Evolutionary conservation across 2,113 vertebrate species (phyloP).

Genomic region (Apus apus): DNA sequence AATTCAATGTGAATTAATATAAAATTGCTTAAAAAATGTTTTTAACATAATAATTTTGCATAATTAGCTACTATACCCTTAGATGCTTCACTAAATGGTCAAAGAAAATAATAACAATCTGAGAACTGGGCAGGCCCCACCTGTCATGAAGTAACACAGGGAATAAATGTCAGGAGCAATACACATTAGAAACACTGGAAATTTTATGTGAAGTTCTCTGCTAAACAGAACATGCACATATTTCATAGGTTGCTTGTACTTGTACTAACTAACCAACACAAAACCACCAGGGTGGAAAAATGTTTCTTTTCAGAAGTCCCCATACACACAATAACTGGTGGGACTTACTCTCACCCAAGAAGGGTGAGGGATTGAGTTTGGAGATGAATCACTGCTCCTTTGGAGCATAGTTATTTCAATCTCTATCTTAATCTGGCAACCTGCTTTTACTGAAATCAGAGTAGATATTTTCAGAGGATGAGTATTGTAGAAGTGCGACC

Average conservation of each 20-base stretch:
- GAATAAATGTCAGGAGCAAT: background rate
- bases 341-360: background rate
- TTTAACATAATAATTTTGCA: background rate
- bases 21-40: background rate
- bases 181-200: background rate
- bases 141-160: background rate
- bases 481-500: background rate
- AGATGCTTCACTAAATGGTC: background rate
- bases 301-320: background rate
- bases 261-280: background rate
- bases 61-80: background rate
- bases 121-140: background rate
- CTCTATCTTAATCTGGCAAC: background rate
- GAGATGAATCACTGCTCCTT: background rate
- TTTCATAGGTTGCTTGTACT: background rate
- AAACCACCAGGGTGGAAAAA: background rate
- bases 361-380: background rate
- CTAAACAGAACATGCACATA: background rate
- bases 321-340: background rate
- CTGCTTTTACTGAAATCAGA: background rate
- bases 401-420: background rate
- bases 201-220: background rate
- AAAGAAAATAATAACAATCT: background rate
- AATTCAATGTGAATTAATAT: background rate
- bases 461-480: background rate